A percentile compares a stretch with the other conserved stretches of the same genome.
Evolutionary conservation across 2,797 vertebrate species (phyloP).

Genomic region (Crenuchus spilurus): DNA sequence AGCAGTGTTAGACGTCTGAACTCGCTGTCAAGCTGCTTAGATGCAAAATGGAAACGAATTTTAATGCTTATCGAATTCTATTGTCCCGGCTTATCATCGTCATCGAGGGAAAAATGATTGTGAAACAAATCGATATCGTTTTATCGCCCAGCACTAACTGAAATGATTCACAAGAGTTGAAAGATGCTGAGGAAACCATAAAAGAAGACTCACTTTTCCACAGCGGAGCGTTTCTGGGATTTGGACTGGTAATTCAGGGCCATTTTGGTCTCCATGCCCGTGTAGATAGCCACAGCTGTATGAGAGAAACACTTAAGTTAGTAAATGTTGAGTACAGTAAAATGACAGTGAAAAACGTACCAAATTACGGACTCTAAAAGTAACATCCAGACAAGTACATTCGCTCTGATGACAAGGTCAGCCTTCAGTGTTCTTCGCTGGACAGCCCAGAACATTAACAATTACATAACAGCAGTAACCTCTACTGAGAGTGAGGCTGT

Average conservation of each 20-base stretch:
- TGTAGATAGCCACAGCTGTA: conserved; percentile 94
- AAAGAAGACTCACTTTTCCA: conserved; percentile 88
- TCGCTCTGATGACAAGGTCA: background rate
- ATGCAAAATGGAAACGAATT: too few species aligned
- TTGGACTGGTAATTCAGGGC: conserved; percentile 97
- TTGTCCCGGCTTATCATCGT: too few species aligned
- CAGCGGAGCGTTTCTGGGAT: conserved; percentile 95
- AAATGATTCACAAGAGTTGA: conserved; percentile 3
- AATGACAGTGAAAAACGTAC: background rate
- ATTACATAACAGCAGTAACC: conserved; percentile 24
- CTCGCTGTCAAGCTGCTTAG: too few species aligned
- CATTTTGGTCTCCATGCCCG: conserved; percentile 99
- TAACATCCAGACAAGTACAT: background rate
- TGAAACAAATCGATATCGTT: too few species aligned
- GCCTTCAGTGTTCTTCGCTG: background rate
- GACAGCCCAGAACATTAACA: background rate
- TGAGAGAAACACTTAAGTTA: conserved; percentile 16
- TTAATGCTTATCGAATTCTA: too few species aligned
- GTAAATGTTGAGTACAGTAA: background rate
- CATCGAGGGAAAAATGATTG: too few species aligned
- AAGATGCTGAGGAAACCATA: background rate
- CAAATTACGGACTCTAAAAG: background rate
- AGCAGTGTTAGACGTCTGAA: too few species aligned
- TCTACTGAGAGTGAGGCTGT: background rate
- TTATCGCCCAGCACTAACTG: too few species aligned